A percentile compares a stretch with the other conserved stretches of the same genome.
Evolutionary conservation across 2,888 invertebrate species (phyloP).

Genomic region (Thymelicus lineola): DNA sequence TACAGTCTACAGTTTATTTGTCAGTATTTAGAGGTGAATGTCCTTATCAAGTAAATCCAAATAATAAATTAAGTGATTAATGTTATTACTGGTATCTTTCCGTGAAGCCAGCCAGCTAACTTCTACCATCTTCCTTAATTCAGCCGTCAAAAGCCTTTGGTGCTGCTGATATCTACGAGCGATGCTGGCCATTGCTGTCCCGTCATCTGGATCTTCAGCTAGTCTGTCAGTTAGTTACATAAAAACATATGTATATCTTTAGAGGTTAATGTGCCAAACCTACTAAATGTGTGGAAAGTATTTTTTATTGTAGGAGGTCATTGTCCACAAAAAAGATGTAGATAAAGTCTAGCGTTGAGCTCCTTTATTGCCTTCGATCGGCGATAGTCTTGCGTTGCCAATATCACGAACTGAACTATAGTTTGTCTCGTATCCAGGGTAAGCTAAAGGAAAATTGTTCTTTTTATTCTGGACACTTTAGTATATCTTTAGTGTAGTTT

Average conservation of each 20-base stretch:
- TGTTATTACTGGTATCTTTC: too few species aligned
- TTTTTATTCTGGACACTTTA: background rate
- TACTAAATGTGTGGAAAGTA: background rate
- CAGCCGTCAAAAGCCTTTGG: too few species aligned
- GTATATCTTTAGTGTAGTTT: background rate
- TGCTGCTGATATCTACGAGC: too few species aligned
- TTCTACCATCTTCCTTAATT: too few species aligned
- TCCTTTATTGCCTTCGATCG: slow-evolving; percentile 34
- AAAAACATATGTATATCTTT: too few species aligned
- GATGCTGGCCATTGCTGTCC: too few species aligned
- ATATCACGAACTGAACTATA: slow-evolving; percentile 19
- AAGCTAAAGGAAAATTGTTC: slow-evolving; percentile 9
- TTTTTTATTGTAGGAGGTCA: slow-evolving; percentile 14
- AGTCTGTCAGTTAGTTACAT: too few species aligned
- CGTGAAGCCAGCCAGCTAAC: too few species aligned
- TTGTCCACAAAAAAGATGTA: slow-evolving; percentile 27
- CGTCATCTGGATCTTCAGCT: too few species aligned
- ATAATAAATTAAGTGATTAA: too few species aligned
- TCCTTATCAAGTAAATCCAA: background rate
- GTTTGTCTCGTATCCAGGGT: slow-evolving; percentile 9
- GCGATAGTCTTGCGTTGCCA: slow-evolving; percentile 17
- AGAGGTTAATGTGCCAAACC: too few species aligned
- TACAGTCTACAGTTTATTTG: slow-evolving; percentile 17
- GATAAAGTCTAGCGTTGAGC: slow-evolving; percentile 28
- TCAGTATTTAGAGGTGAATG: background rate